Evolutionary conservation across 2,113 vertebrate species (phyloP).

Genomic region (Hemicordylus capensis): DNA sequence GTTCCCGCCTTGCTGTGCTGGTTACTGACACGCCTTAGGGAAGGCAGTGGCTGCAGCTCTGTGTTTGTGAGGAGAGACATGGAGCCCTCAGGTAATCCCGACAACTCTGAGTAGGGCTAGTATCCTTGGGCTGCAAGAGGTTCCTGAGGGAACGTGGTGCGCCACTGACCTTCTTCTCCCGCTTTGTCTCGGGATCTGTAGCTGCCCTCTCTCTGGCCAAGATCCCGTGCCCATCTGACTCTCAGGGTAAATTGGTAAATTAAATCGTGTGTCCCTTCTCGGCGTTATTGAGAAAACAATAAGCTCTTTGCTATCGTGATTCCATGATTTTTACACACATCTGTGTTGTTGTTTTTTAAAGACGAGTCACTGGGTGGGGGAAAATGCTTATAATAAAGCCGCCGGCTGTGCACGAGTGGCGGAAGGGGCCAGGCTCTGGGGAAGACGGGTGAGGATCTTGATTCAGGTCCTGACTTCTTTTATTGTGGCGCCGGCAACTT

Average conservation of each 20-base stretch:
- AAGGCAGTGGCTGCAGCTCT: too few species aligned
- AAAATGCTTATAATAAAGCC: neutral
- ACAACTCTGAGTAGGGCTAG: too few species aligned
- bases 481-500: constrained; percentile 8
- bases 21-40: too few species aligned
- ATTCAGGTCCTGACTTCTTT: neutral
- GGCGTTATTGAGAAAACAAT: neutral
- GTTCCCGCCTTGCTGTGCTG: too few species aligned
- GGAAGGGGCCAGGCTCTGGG: neutral
- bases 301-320: constrained; percentile 19
- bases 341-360: neutral
- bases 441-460: neutral
- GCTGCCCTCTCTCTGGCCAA: constrained; percentile 34
- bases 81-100: too few species aligned
- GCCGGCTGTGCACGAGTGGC: too few species aligned
- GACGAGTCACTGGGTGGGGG: neutral
- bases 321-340: constrained; percentile 26
- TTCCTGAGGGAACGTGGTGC: too few species aligned
- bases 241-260: constrained; percentile 74
- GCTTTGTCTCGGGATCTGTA: neutral
- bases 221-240: constrained; percentile 54
- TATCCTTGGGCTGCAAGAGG: too few species aligned
- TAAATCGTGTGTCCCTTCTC: constrained; percentile 34
- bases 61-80: too few species aligned
- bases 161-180: constrained; percentile 12